Percentiles rank a stretch among this genome's conserved stretches.
Conservation (phyloP, 1,140 invertebrate genomes). For the Caenorhabditis remanei region DNA sequence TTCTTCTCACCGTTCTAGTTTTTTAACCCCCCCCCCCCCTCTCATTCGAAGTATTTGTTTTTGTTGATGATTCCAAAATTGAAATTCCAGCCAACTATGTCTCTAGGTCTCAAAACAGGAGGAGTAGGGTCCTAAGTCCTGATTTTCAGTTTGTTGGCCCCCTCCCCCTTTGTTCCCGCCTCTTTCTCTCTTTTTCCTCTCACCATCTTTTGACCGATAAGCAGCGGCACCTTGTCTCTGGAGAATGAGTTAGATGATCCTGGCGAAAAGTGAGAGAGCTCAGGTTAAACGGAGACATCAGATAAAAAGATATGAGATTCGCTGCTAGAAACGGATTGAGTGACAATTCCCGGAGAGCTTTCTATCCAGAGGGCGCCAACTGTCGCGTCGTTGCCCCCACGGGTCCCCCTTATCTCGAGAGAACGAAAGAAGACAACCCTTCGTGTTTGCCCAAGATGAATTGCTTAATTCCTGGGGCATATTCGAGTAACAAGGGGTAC, state of each 20-base stretch:
- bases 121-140: not conserved
- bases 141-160: conserved; percentile 1
- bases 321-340: conserved; percentile 45
- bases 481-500: not conserved
- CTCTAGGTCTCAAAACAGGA: not conserved
- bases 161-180: not conserved
- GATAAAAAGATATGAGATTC: conserved; percentile 32
- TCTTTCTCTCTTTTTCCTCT: not conserved
- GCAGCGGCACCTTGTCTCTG: conserved; percentile 25
- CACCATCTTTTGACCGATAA: conserved; percentile 51
- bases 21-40: not conserved
- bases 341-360: conserved; percentile 19
- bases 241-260: conserved; percentile 44
- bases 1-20: conserved; percentile 54
- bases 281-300: not conserved
- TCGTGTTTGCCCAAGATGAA: conserved; percentile 48
- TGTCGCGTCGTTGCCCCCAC: conserved; percentile 31
- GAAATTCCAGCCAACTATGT: conserved; percentile 29
- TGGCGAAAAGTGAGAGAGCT: not conserved
- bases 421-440: conserved; percentile 25
- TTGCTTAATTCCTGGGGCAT: conserved; percentile 48
- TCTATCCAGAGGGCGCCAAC: conserved; percentile 27
- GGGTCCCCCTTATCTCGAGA: conserved; percentile 43
- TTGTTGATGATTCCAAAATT: conserved; percentile 46
- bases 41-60: conserved; percentile 43